These are phyloP conservation scores for Karalla daura DNA, from an alignment of 2,797 vertebrate species.

Conservation along the genomic window DNA sequence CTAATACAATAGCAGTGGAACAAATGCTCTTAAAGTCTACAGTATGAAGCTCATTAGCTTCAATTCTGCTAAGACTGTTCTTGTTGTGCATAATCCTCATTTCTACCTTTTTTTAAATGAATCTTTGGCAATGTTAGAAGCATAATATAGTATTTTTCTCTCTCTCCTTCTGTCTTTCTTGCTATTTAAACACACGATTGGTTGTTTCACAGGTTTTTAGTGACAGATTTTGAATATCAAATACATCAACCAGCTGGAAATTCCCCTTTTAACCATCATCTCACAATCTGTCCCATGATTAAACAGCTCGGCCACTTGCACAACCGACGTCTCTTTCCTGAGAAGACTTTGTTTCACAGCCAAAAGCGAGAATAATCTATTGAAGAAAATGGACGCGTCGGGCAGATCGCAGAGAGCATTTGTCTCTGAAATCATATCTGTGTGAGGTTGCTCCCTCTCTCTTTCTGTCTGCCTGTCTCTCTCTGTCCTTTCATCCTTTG, in stretches of 20 bases:
- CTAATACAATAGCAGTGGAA: background rate
- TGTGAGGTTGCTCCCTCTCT: background rate
- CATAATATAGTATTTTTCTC: background rate
- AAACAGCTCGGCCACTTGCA: conserved; percentile 2
- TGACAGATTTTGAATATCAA: background rate
- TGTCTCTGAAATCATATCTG: conserved; percentile 1
- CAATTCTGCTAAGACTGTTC: background rate
- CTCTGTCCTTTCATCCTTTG: conserved; percentile 10
- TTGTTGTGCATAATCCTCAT: background rate
- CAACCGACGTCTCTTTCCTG: background rate
- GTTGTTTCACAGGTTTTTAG: background rate
- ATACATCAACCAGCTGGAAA: background rate
- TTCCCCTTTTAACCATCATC: background rate
- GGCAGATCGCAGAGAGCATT: background rate
- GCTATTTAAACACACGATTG: background rate
- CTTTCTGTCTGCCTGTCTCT: too few species aligned
- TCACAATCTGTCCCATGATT: background rate
- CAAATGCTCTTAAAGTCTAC: too few species aligned
- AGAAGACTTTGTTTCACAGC: background rate
- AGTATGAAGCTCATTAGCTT: background rate
- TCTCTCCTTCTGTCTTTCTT: background rate
- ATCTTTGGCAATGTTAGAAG: background rate
- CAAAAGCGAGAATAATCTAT: background rate
- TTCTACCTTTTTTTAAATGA: background rate
- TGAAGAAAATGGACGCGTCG: background rate